phyloP scores from a whole-genome alignment of 2,797 vertebrate species.

The Carduelis carduelis region DNA sequence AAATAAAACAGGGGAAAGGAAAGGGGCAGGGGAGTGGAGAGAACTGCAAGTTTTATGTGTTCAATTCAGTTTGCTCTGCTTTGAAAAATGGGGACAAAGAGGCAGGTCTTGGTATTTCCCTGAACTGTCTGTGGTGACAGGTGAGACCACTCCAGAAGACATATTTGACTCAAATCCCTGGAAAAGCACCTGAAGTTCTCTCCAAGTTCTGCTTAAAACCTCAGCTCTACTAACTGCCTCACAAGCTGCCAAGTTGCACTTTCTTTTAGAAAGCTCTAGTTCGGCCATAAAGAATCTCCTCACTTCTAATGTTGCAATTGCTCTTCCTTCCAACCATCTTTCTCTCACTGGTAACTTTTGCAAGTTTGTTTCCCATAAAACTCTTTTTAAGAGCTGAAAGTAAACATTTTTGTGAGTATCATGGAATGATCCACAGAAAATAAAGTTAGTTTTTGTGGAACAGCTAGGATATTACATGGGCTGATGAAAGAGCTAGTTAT shows the following conservation, averaged over 20 bases:
- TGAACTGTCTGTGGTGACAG: not conserved
- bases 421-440: not conserved
- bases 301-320: rapidly evolving
- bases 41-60: not conserved
- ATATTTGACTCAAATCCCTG: slow-evolving; percentile 12
- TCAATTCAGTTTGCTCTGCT: not conserved
- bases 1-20: not conserved
- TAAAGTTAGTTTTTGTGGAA: not conserved
- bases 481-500: not conserved
- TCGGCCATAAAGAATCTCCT: not conserved
- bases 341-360: not conserved
- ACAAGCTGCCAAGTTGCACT: not conserved
- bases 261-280: not conserved
- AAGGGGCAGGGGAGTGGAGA: not conserved
- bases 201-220: slow-evolving; percentile 10
- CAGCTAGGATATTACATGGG: not conserved
- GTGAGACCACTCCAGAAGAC: slow-evolving; percentile 12
- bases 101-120: not conserved
- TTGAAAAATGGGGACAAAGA: not conserved
- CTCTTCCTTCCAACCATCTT: not conserved
- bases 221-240: not conserved
- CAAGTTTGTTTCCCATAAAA: not conserved
- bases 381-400: not conserved
- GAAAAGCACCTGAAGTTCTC: not conserved
- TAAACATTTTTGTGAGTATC: not conserved